Percentiles rank a stretch among this genome's conserved stretches.
phyloP scores from a whole-genome alignment of 2,888 invertebrate species.

The Pyrgus malvae region DNA sequence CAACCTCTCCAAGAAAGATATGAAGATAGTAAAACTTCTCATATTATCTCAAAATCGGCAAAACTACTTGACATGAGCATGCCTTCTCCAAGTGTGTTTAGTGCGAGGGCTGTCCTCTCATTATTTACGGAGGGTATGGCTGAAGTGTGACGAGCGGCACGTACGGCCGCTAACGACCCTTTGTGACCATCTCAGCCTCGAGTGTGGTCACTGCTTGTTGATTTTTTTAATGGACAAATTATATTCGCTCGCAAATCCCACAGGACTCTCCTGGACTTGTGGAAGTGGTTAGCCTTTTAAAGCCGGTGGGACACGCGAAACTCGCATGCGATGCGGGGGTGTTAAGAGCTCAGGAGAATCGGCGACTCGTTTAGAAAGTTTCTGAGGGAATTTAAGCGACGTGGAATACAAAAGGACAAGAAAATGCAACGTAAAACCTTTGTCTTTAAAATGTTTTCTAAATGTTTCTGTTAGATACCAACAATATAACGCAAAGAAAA shows the following conservation, averaged over 20 bases:
- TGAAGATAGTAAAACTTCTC: not conserved
- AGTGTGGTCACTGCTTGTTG: conserved; percentile 75
- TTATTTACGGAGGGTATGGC: conserved; percentile 80
- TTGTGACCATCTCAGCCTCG: conserved; percentile 74
- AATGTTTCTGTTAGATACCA: not conserved
- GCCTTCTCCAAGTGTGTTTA: conserved; percentile 50
- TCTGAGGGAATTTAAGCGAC: conserved; percentile 25
- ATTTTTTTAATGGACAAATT: conserved; percentile 80
- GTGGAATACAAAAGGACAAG: conserved; percentile 23
- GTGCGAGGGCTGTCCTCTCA: conserved; percentile 68
- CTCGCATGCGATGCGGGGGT: conserved; percentile 53
- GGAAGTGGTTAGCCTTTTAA: conserved; percentile 64
- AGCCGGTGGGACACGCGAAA: conserved; percentile 57
- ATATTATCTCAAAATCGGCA: conserved; percentile 14
- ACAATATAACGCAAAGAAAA: not conserved
- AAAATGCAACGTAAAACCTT: conserved; percentile 5
- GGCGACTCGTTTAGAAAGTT: conserved; percentile 28
- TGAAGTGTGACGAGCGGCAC: conserved; percentile 80
- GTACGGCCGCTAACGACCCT: conserved; percentile 79
- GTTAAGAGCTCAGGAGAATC: conserved; percentile 39
- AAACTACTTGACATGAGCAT: conserved; percentile 31
- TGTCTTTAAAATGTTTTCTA: conserved; percentile 4
- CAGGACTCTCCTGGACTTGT: conserved; percentile 55
- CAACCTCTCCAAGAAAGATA: not conserved
- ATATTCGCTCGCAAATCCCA: conserved; percentile 67